Conservation (phyloP, 2,888 invertebrate genomes). For the Sinodicranocentrus sp. region DNA sequence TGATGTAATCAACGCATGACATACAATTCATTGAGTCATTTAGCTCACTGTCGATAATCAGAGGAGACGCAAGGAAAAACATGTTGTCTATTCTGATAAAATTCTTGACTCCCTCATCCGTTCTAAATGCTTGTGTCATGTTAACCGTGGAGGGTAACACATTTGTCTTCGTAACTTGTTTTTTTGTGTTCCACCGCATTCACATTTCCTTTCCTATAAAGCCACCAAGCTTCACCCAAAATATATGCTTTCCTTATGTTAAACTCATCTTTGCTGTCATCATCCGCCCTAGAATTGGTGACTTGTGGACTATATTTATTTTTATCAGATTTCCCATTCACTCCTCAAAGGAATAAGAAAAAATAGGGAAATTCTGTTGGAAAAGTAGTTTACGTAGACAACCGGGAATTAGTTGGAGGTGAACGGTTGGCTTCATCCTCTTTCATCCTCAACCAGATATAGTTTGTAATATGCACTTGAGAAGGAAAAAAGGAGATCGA, state of each 20-base stretch:
- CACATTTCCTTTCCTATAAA: too few relatives aligned
- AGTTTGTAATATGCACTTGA: not conserved
- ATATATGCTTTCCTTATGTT: too few relatives aligned
- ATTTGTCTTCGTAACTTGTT: too few relatives aligned
- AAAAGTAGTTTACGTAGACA: slow-evolving; percentile 20
- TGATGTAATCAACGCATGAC: not conserved
- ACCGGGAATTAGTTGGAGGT: slow-evolving; percentile 7
- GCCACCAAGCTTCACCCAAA: too few relatives aligned
- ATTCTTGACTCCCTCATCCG: not conserved
- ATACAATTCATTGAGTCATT: slow-evolving; percentile 11
- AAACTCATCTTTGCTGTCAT: slow-evolving; percentile 10
- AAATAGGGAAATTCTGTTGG: not conserved
- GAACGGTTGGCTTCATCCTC: not conserved
- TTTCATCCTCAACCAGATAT: not conserved
- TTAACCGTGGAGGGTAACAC: too few relatives aligned
- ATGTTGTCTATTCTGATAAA: too few relatives aligned
- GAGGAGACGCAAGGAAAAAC: not conserved
- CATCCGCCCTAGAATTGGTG: not conserved
- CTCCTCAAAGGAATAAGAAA: not conserved
- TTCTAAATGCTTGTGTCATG: not conserved
- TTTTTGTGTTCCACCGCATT: too few relatives aligned
- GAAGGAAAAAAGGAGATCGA: not conserved
- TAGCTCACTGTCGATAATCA: slow-evolving; percentile 6
- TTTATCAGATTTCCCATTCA: not conserved
- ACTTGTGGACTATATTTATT: not conserved